Evolutionary conservation across 2,797 vertebrate genomes (phyloP).

Genomic region (Aulostomus chinensis): DNA sequence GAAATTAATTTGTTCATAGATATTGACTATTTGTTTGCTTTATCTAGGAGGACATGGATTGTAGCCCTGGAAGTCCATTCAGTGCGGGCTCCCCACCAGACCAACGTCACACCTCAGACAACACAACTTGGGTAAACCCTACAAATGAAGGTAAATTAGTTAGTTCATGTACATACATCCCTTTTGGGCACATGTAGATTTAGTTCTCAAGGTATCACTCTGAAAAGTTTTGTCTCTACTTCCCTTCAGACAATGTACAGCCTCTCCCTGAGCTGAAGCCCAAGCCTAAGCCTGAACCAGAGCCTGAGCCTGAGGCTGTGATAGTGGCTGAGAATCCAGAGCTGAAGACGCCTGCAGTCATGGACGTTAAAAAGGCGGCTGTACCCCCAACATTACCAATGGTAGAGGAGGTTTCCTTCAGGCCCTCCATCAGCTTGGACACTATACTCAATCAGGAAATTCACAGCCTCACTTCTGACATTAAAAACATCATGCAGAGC

Average conservation of each 20-base stretch:
- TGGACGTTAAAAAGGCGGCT: slow-evolving; percentile 39
- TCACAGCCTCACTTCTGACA: slow-evolving; percentile 85
- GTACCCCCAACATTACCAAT: slow-evolving; percentile 15
- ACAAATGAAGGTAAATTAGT: slow-evolving; percentile 52
- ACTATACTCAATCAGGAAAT: slow-evolving; percentile 89
- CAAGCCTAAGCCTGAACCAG: slow-evolving; percentile 7
- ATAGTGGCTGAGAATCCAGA: slow-evolving; percentile 26
- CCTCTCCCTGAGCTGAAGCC: slow-evolving; percentile 40
- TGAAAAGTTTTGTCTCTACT: slow-evolving; percentile 28
- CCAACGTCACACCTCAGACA: slow-evolving; percentile 43
- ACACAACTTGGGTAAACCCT: slow-evolving; percentile 26
- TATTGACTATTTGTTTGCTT: slow-evolving; percentile 1
- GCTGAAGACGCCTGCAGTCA: slow-evolving; percentile 26
- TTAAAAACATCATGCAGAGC: slow-evolving; percentile 88
- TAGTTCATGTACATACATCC: background rate
- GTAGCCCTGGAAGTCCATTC: slow-evolving; percentile 70
- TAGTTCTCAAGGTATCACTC: slow-evolving; percentile 5
- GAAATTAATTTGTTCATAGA: background rate
- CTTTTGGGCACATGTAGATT: slow-evolving; percentile 9
- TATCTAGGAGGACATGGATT: slow-evolving; percentile 77
- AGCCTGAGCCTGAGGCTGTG: slow-evolving; percentile 9
- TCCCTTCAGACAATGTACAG: slow-evolving; percentile 53
- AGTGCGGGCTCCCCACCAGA: slow-evolving; percentile 55
- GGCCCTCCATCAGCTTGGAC: slow-evolving; percentile 80
- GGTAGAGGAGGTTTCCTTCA: slow-evolving; percentile 46